phyloP scores from a whole-genome alignment of 2,797 vertebrate genomes.

The Masticophis lateralis region DNA sequence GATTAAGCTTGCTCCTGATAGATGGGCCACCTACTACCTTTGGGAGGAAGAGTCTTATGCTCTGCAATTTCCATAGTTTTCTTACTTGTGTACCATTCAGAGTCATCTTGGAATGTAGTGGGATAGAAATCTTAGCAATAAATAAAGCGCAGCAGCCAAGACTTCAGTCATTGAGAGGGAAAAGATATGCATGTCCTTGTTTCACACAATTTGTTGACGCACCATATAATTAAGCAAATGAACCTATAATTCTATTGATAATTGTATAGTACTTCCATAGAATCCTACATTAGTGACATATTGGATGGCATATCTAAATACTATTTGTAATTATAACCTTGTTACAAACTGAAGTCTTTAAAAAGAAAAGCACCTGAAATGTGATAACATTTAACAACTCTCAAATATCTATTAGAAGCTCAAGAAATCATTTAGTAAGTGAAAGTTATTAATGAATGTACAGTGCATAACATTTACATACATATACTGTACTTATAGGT shows the following conservation, averaged over 20 bases:
- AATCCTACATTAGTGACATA: constrained; percentile 4
- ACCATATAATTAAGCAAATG: background rate
- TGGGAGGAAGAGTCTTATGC: background rate
- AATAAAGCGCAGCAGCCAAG: background rate
- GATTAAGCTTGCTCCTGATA: background rate
- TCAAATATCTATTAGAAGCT: background rate
- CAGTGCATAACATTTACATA: background rate
- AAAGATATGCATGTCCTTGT: background rate
- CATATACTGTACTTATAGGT: background rate
- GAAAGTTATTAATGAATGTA: background rate
- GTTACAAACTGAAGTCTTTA: constrained; percentile 34
- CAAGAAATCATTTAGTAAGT: background rate
- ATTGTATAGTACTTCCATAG: constrained; percentile 37
- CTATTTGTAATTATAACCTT: constrained; percentile 7
- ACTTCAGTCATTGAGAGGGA: constrained; percentile 1
- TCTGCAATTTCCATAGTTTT: background rate
- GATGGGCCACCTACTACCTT: background rate
- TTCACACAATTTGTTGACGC: constrained; percentile 9
- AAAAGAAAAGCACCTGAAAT: background rate
- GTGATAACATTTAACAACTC: background rate
- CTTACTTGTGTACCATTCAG: background rate
- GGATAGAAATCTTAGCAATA: background rate
- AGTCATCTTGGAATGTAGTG: background rate
- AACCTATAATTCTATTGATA: constrained; percentile 31
- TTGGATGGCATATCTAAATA: constrained; percentile 20